These are phyloP conservation scores for Gallirallus australis DNA, from an alignment of 2,797 vertebrate species.

Conservation along the genomic window DNA sequence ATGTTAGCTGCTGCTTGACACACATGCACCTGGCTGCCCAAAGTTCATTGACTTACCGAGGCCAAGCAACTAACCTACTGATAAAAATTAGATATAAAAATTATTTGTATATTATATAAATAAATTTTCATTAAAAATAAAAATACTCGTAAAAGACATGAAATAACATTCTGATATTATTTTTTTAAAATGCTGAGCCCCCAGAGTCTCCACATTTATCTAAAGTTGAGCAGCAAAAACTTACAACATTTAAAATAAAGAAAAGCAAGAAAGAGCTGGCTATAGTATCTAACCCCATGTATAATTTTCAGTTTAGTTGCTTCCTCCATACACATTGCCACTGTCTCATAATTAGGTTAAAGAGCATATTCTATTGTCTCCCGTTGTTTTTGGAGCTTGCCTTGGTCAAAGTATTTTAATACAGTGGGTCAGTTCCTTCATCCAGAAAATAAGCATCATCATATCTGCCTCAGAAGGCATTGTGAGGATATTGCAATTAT, in stretches of 20 bases:
- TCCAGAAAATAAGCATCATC: not conserved
- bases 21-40: not conserved
- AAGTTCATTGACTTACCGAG: not conserved
- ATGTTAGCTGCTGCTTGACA: not conserved
- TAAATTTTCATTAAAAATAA: not conserved
- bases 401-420: not conserved
- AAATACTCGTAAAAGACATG: not conserved
- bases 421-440: not conserved
- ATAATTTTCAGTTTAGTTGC: constrained; percentile 16
- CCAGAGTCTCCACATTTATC: not conserved
- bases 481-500: not conserved
- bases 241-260: not conserved
- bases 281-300: not conserved
- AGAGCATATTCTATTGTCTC: not conserved
- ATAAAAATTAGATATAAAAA: not conserved
- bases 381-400: not conserved
- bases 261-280: not conserved
- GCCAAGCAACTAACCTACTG: not conserved
- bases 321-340: not conserved
- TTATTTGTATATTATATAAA: not conserved
- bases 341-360: not conserved
- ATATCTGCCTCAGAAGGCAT: not conserved
- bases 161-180: not conserved
- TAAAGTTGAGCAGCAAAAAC: not conserved
- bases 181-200: not conserved